phyloP scores from a whole-genome alignment of 1,140 invertebrate species.

The Brachionus rotundiformis region DNA sequence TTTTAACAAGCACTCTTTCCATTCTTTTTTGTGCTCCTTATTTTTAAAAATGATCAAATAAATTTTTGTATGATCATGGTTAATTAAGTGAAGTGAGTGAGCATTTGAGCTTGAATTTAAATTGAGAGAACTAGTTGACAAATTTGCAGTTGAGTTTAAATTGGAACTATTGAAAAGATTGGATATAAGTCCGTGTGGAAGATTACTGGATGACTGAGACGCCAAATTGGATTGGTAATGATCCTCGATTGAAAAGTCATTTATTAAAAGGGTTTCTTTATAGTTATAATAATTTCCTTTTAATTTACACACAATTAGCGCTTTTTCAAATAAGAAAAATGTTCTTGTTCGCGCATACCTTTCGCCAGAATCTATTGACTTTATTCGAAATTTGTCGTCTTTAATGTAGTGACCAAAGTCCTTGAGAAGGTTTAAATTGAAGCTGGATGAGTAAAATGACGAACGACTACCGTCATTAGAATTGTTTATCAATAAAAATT shows the following conservation, averaged over 20 bases:
- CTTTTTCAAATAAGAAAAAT: conserved; percentile 50
- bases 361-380: conserved; percentile 19
- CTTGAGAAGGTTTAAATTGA: not conserved
- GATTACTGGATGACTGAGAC: conserved; percentile 38
- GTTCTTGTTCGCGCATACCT: conserved; percentile 34
- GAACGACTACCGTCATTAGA: not conserved
- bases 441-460: conserved; percentile 10
- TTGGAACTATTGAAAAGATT: conserved; percentile 15
- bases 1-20: conserved; percentile 30
- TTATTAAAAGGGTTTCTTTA: conserved; percentile 46
- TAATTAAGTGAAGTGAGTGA: conserved; percentile 31
- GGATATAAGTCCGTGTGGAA: conserved; percentile 23
- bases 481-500: conserved; percentile 35
- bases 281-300: conserved; percentile 47
- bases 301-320: conserved; percentile 27
- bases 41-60: conserved; percentile 44
- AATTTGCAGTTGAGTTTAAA: not conserved
- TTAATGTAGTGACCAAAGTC: conserved; percentile 46
- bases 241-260: conserved; percentile 29
- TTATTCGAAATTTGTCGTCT: conserved; percentile 47
- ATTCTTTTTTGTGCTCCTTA: conserved; percentile 41
- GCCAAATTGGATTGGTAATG: not conserved
- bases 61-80: not conserved
- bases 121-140: conserved; percentile 33
- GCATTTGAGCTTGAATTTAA: conserved; percentile 26